Evolutionary conservation across 2,888 invertebrate species (phyloP), one percentile per base, ranked within the genome.

Genomic region (Andrena fulva): DNA sequence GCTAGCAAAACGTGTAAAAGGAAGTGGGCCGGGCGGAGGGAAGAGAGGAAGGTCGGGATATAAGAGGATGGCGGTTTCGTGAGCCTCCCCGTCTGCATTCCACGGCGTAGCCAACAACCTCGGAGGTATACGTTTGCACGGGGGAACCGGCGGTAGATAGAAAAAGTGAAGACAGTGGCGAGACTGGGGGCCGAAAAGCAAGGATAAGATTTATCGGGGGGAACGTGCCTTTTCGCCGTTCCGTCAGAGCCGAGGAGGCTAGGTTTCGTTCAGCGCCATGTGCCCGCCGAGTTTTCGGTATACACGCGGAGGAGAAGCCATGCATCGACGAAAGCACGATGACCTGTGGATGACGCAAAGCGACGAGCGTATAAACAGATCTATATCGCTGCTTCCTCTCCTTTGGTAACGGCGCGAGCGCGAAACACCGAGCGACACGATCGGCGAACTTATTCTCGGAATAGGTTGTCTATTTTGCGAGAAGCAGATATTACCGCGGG

Each of bases 21-120:
- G 42, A 77, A 66, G 60, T 50, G 29, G 29, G 24, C n/a, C 64
- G 35, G 60, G 52, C 20, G 64, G 64, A 52, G 74, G 63, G 74
- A 80, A 76, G 79, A 81, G 75, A 82, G 78, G 76, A 89, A 84
- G 83, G 80, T 71, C 67, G 68, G 56, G 77, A 85, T 80, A 84
- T 85, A 87, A 80, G 76, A 83, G 85, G 82, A 84, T 72, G 71
- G 77, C 70, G 85, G 87, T 90, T 91, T 91, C 90, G 87, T 86
- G 84, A 84, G 80, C 79, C 80, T 78, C 84, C 71, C 87, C 79
- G 90, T 89, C 91, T 91, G 91, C 91, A 91, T 92, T 92, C 91
- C 90, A 85, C 78, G 78, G 80, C 71, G 87, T 87, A 91, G 91
- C 86, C 91, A 91, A 91, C 87, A 91, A 91, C 91, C 91, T 91